A percentile compares a stretch with the other conserved stretches of the same genome.
These are phyloP conservation scores for Oreohelix idahoensis DNA, from an alignment of 1,140 invertebrate species.

Conservation along the genomic window DNA sequence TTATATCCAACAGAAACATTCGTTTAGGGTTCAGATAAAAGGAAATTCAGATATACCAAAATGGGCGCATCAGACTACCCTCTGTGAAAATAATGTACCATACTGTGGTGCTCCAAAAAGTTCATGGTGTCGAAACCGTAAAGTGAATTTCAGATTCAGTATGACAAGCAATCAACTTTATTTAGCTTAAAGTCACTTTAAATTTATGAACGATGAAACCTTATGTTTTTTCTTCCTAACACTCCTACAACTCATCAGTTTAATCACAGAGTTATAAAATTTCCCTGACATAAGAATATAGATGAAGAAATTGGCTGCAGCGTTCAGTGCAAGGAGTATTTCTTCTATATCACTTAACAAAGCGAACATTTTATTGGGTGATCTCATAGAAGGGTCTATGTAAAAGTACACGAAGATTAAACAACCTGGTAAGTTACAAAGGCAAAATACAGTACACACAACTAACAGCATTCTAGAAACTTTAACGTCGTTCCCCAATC, in stretches of 20 bases:
- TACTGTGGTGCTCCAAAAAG: no score
- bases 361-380: not conserved
- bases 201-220: no score
- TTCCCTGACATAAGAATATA: not conserved
- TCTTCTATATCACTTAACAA: not conserved
- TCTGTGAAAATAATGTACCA: no score
- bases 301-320: not conserved
- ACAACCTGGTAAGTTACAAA: not conserved
- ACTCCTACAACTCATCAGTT: not conserved
- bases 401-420: not conserved
- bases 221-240: no score
- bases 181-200: no score
- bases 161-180: no score
- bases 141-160: no score
- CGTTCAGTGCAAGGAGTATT: not conserved
- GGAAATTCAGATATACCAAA: no score
- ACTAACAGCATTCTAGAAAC: not conserved
- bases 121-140: no score
- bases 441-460: not conserved
- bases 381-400: not conserved
- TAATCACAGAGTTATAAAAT: not conserved
- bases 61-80: no score
- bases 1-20: no score
- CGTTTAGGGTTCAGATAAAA: no score
- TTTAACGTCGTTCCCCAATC: not conserved